Conservation (phyloP, 2,888 invertebrate genomes). For the Parapristionchus giblindavisi region DNA sequence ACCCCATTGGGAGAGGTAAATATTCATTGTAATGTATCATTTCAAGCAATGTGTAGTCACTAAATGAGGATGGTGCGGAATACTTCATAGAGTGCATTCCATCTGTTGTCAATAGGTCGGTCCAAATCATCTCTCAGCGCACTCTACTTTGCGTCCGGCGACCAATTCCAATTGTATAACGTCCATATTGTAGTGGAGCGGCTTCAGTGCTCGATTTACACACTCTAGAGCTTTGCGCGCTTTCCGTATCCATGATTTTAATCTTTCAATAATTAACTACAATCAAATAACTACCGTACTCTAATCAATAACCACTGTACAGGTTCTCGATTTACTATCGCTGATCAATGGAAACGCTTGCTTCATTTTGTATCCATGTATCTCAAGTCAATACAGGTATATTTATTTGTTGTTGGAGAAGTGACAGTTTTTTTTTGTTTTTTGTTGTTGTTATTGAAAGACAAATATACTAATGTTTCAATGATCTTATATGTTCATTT, state of each 20-base stretch:
- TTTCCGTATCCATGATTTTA: background rate
- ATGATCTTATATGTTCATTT: background rate
- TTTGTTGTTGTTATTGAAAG: no score
- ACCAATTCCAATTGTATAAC: no score
- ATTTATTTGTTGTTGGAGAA: background rate
- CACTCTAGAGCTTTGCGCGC: no score
- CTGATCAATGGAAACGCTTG: conserved; percentile 58
- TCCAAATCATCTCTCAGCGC: no score
- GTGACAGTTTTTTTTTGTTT: background rate
- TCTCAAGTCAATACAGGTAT: conserved; percentile 40
- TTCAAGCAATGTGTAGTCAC: no score
- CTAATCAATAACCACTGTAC: background rate
- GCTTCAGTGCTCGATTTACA: no score
- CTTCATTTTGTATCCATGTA: conserved; percentile 55
- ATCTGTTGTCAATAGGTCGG: no score
- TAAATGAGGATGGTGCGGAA: no score
- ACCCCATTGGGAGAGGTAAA: conserved; percentile 52
- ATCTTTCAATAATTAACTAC: background rate
- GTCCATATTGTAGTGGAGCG: no score
- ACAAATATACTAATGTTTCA: background rate
- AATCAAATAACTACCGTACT: background rate
- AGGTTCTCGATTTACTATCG: conserved; percentile 51
- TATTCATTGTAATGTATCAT: background rate
- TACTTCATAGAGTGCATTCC: no score
- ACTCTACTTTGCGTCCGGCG: no score